phyloP scores from a whole-genome alignment of 2,113 vertebrate species.

The Tupaia tana region DNA sequence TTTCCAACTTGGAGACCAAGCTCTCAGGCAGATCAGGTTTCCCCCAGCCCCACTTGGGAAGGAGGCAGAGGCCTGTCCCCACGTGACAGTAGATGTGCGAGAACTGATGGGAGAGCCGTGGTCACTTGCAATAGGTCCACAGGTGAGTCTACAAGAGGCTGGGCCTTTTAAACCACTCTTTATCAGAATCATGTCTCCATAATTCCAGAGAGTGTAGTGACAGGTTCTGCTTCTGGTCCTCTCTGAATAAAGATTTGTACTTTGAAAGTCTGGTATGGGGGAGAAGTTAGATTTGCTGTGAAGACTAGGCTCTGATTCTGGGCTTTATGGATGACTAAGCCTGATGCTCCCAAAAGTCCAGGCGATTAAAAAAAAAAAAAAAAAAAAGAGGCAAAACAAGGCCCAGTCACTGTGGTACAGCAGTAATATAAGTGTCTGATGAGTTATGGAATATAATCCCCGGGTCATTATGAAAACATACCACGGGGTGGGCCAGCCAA shows the following conservation, averaged over 20 bases:
- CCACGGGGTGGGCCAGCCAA: too few relatives aligned
- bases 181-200: neutral
- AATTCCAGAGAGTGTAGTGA: neutral
- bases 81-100: neutral
- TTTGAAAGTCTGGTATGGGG: neutral
- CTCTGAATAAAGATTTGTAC: neutral
- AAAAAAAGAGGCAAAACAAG: too few relatives aligned
- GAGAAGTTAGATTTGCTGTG: neutral
- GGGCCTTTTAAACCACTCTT: neutral
- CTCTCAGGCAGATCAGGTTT: neutral
- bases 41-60: neutral
- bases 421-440: too few relatives aligned
- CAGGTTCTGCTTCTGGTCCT: neutral
- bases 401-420: too few relatives aligned
- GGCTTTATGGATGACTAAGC: neutral
- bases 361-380: neutral
- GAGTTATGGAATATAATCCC: too few relatives aligned
- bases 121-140: neutral
- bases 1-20: neutral
- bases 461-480: too few relatives aligned
- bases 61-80: neutral
- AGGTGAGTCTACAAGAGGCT: neutral
- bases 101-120: neutral
- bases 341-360: neutral
- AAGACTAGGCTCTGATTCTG: neutral